A percentile compares a stretch with the other conserved stretches of the same genome.
These are phyloP conservation scores for Lepisosteus oculatus DNA, from an alignment of 2,113 vertebrate genomes.

Conservation along the genomic window DNA sequence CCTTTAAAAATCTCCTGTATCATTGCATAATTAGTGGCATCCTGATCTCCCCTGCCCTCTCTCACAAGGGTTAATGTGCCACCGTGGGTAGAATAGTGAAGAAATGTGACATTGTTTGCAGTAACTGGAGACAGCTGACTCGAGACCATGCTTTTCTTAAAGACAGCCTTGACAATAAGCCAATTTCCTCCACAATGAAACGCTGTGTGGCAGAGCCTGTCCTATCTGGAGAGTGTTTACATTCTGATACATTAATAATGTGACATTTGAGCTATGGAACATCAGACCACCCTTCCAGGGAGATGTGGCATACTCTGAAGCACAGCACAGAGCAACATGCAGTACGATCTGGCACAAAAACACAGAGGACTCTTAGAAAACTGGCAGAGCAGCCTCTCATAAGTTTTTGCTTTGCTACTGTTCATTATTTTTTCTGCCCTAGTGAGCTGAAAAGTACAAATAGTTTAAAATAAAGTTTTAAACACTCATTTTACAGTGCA, in stretches of 20 bases:
- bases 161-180: conserved; percentile 33
- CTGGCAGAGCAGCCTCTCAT: neutral
- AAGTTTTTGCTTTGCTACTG: too few relatives aligned
- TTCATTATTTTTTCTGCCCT: too few relatives aligned
- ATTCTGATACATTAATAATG: conserved; percentile 17
- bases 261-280: neutral
- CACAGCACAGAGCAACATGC: neutral
- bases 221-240: conserved; percentile 8
- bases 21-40: too few relatives aligned
- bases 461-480: too few relatives aligned
- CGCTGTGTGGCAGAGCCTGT: neutral
- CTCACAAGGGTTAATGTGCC: conserved; percentile 37
- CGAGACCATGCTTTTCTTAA: conserved; percentile 20
- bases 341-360: neutral
- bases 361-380: neutral
- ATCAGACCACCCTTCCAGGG: neutral
- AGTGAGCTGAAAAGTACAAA: too few relatives aligned
- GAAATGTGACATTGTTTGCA: conserved; percentile 33
- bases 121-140: conserved; percentile 23
- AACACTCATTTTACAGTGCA: too few relatives aligned
- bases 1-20: too few relatives aligned
- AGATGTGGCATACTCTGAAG: neutral
- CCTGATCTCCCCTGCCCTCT: too few relatives aligned
- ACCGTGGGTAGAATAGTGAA: conserved; percentile 24
- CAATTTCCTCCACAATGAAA: neutral